Evolutionary conservation across 2,113 vertebrate genomes (phyloP).

Genomic region (Agelaius tricolor): DNA sequence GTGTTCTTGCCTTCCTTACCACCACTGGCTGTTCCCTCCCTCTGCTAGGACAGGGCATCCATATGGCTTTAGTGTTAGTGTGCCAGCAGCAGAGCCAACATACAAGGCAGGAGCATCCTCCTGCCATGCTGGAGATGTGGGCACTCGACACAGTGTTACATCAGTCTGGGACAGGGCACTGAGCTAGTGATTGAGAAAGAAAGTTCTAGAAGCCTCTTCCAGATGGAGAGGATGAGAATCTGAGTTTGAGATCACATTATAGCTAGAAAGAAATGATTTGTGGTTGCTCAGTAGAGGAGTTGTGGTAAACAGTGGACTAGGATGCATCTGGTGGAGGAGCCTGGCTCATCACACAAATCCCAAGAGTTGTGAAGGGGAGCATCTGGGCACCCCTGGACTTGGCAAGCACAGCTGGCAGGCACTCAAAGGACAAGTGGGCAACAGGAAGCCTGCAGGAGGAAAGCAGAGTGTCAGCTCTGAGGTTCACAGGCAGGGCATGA

Average conservation of each 20-base stretch:
- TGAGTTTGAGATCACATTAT: background rate
- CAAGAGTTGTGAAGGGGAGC: background rate
- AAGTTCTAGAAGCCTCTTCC: background rate
- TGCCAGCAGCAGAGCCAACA: background rate
- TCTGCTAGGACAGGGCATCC: background rate
- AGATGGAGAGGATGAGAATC: background rate
- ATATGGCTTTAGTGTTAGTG: background rate
- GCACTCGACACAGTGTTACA: background rate
- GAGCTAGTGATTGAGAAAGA: background rate
- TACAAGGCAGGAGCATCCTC: background rate
- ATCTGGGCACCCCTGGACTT: background rate
- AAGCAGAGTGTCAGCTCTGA: background rate
- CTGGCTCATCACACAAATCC: background rate
- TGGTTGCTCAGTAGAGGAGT: background rate
- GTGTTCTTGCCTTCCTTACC: background rate
- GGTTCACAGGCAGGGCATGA: background rate
- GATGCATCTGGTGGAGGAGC: background rate
- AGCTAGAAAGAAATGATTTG: background rate
- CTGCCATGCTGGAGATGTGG: background rate
- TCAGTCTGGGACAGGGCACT: background rate
- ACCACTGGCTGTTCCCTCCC: background rate
- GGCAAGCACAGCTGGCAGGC: background rate
- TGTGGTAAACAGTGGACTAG: background rate
- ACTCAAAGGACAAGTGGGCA: background rate
- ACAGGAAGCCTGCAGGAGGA: background rate